Evolutionary conservation across 2,888 invertebrate species (phyloP).

Genomic region (Nymphalis urticae): DNA sequence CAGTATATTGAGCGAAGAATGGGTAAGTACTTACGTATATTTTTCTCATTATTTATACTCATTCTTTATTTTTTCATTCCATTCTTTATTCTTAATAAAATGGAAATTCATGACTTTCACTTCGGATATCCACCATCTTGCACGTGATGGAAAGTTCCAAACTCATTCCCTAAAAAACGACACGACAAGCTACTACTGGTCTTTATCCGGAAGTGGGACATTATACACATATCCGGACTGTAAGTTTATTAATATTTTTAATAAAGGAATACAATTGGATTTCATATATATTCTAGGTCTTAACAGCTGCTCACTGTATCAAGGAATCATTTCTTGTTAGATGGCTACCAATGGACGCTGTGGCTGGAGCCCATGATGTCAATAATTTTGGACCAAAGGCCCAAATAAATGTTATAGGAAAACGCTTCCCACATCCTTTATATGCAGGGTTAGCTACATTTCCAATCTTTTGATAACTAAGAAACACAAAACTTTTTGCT

Average conservation of each 20-base stretch:
- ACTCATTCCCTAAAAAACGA: too few species aligned
- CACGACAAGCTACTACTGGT: too few species aligned
- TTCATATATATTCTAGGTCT: slow-evolving; percentile 48
- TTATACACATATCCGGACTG: too few species aligned
- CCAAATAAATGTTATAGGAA: slow-evolving; percentile 59
- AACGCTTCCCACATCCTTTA: slow-evolving; percentile 68
- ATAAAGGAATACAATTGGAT: too few species aligned
- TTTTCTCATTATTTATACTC: neutral
- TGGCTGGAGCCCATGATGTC: slow-evolving; percentile 72
- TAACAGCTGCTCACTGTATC: slow-evolving; percentile 75
- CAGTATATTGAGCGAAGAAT: slow-evolving; percentile 64
- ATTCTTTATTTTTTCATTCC: too few species aligned
- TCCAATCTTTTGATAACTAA: neutral
- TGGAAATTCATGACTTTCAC: too few species aligned
- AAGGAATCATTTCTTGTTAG: slow-evolving; percentile 59
- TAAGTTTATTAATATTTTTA: too few species aligned
- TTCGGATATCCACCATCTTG: too few species aligned
- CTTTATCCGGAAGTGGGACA: too few species aligned
- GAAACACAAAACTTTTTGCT: too few species aligned
- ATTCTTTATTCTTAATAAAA: too few species aligned
- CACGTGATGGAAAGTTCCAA: too few species aligned
- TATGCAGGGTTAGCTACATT: slow-evolving; percentile 64
- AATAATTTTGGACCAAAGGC: slow-evolving; percentile 56
- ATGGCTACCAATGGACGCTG: slow-evolving; percentile 68
- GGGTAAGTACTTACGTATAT: slow-evolving; percentile 53